Evolutionary conservation across 2,113 vertebrate genomes (phyloP).

Genomic region (Madoqua kirkii): DNA sequence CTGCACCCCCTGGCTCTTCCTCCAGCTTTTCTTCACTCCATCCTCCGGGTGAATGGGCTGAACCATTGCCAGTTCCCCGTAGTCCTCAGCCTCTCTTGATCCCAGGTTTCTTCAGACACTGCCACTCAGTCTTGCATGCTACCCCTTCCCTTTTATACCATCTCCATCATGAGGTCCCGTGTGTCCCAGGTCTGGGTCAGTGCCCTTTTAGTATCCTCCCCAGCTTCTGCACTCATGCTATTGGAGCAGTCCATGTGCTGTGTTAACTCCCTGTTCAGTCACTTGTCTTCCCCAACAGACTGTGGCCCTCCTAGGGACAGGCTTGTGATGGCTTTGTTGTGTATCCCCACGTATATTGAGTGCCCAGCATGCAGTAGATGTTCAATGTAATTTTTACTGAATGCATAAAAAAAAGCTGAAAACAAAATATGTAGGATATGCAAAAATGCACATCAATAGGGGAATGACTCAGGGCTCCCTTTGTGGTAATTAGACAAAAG

Average conservation of each 20-base stretch:
- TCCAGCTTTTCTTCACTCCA: background rate
- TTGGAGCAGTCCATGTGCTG: background rate
- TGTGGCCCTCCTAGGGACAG: background rate
- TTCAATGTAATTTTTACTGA: background rate
- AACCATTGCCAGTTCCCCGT: background rate
- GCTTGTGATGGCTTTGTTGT: background rate
- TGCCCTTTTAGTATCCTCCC: background rate
- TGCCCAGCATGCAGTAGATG: background rate
- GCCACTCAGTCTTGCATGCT: background rate
- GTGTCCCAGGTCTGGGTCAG: background rate
- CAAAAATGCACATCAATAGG: background rate
- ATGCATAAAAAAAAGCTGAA: background rate
- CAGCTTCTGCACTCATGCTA: background rate
- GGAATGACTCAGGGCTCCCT: background rate
- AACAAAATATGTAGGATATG: background rate
- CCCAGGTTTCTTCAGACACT: background rate
- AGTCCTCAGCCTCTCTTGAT: background rate
- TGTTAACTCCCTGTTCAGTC: background rate
- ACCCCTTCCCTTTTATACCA: background rate
- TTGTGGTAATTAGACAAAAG: conserved; percentile 6
- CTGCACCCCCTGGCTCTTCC: background rate
- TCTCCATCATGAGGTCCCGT: background rate
- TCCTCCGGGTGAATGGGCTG: background rate
- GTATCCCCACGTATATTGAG: background rate
- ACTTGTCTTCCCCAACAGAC: background rate